Conservation (phyloP, 2,888 invertebrate genomes). For the Sarcophaga subvicina region DNA sequence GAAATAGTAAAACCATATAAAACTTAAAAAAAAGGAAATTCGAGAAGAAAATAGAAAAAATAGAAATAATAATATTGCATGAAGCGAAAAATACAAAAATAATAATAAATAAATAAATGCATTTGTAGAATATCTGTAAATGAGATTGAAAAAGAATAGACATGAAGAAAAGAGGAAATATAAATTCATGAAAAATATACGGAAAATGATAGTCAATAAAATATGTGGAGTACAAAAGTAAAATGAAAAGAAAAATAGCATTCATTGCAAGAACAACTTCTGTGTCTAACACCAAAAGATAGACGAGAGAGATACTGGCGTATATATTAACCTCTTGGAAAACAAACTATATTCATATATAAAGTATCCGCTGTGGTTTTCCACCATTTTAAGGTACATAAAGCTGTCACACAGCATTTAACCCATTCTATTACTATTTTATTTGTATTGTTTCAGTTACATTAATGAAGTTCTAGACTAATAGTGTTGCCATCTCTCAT, state of each 20-base stretch:
- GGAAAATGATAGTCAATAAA: slow-evolving; percentile 59
- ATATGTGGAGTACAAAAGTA: slow-evolving; percentile 66
- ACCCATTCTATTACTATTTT: not conserved
- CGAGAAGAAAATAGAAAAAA: not conserved
- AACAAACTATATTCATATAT: too few species aligned
- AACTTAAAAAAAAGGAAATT: not conserved
- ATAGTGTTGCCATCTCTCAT: too few species aligned
- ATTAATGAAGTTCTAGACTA: too few species aligned
- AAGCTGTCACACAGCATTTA: not conserved
- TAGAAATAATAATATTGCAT: not conserved
- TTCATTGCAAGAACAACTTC: slow-evolving; percentile 40
- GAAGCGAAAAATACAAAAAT: not conserved
- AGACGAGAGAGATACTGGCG: not conserved
- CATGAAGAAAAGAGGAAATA: not conserved
- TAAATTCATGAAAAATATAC: not conserved
- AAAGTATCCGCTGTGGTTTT: too few species aligned
- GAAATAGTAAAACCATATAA: not conserved
- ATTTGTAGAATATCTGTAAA: not conserved
- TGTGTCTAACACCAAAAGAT: not conserved
- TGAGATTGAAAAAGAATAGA: not conserved
- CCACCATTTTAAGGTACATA: too few species aligned
- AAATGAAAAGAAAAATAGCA: slow-evolving; percentile 63
- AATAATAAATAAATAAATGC: too few species aligned
- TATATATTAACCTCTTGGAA: too few species aligned
- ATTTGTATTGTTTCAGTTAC: too few species aligned